These are phyloP conservation scores for Muricea muricata DNA, from an alignment of 92 coral and sea anemone genomes.

Conservation along the genomic window DNA sequence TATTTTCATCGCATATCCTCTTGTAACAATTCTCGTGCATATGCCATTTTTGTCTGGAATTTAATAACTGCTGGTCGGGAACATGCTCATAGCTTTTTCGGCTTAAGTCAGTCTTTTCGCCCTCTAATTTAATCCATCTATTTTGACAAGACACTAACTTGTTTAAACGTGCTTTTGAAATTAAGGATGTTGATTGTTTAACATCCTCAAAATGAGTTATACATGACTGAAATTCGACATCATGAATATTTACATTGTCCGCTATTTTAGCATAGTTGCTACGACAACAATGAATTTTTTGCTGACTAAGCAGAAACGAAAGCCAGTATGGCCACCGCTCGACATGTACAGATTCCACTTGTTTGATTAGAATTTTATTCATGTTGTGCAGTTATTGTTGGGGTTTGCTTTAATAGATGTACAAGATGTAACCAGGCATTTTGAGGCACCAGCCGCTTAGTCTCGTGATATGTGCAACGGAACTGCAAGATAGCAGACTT, in stretches of 20 bases:
- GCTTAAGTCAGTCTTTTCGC: background rate
- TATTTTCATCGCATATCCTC: background rate
- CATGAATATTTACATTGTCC: background rate
- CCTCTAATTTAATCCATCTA: background rate
- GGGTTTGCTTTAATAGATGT: background rate
- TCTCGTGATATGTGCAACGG: constrained; percentile 6
- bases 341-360: background rate
- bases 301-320: background rate
- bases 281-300: background rate
- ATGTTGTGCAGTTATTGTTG: background rate
- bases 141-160: background rate
- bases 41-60: background rate
- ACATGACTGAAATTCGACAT: background rate
- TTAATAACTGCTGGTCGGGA: background rate
- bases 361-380: background rate
- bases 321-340: background rate
- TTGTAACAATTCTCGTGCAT: constrained; percentile 13
- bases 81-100: background rate
- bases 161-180: background rate
- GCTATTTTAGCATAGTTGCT: background rate
- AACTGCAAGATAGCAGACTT: background rate
- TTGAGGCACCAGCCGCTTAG: background rate
- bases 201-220: background rate
- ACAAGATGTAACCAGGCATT: background rate
- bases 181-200: background rate